Percentiles rank a stretch among this genome's conserved stretches.
Evolutionary conservation across 2,113 vertebrate genomes (phyloP).

Genomic region (Leptosomus discolor): DNA sequence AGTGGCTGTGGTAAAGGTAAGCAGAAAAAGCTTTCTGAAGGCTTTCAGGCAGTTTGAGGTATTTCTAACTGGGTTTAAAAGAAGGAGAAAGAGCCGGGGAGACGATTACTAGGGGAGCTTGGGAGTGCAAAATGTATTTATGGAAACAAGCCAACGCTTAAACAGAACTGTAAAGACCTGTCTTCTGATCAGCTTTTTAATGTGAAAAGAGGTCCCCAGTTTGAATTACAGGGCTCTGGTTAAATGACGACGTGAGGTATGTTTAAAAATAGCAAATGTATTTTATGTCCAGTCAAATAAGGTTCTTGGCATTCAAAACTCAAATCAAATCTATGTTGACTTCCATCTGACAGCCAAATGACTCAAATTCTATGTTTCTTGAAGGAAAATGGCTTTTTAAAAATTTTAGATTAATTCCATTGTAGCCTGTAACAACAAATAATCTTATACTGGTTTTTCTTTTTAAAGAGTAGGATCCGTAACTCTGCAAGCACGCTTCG

Average conservation of each 20-base stretch:
- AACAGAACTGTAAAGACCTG: background rate
- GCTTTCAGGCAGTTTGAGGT: background rate
- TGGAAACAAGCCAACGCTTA: background rate
- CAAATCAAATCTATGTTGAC: slow-evolving; percentile 14
- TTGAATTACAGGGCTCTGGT: slow-evolving; percentile 41
- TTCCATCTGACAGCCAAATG: slow-evolving; percentile 42
- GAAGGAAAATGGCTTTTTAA: background rate
- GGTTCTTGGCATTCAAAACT: slow-evolving; percentile 12
- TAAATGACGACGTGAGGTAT: slow-evolving; percentile 25
- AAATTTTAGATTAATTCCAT: background rate
- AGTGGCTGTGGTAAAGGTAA: background rate
- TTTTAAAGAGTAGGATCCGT: background rate
- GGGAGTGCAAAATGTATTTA: background rate
- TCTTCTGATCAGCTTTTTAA: slow-evolving; percentile 1
- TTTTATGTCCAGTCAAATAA: slow-evolving; percentile 53
- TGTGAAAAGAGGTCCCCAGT: slow-evolving; percentile 4
- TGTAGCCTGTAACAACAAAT: background rate
- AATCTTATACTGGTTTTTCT: slow-evolving; percentile 12
- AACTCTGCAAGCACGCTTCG: background rate
- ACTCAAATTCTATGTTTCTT: slow-evolving; percentile 1
- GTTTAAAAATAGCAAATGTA: slow-evolving; percentile 54
- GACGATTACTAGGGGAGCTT: background rate
- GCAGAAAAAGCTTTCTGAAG: background rate
- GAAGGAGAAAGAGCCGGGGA: background rate
- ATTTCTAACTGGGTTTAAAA: background rate